Conservation (phyloP, 30 jellyfish, hydroid and myxozoan genomes). For the Sanderia malayensis region DNA sequence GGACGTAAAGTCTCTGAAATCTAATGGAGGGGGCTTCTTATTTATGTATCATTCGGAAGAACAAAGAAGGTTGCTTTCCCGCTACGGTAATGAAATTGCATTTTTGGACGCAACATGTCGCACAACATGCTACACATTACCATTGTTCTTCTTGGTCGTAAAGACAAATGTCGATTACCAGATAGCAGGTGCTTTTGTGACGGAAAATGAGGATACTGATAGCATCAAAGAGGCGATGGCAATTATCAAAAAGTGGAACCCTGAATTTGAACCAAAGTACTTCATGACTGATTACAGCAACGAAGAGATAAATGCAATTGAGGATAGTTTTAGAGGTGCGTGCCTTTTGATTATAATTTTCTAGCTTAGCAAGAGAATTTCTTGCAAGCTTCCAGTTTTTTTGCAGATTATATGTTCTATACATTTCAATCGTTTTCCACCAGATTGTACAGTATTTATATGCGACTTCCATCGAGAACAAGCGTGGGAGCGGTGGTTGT, state of each 20-base stretch:
- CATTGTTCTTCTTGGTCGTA: constrained; percentile 70
- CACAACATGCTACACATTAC: constrained; percentile 70
- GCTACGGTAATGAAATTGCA: constrained; percentile 63
- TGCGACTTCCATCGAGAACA: no score
- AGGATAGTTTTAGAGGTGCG: no score
- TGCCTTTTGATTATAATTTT: no score
- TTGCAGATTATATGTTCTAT: no score
- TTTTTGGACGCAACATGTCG: constrained; percentile 73
- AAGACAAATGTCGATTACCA: constrained; percentile 80
- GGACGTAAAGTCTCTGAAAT: background rate
- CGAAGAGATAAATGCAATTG: constrained; percentile 67
- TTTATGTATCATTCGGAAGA: constrained; percentile 70
- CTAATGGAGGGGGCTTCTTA: constrained; percentile 11
- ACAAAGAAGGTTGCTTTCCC: constrained; percentile 52
- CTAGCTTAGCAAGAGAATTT: no score
- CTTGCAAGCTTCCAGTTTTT: no score
- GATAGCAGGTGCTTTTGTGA: constrained; percentile 60
- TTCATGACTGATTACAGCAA: constrained; percentile 57
- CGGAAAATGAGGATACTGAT: constrained; percentile 44
- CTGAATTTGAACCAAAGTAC: constrained; percentile 54
- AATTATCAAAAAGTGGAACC: constrained; percentile 69
- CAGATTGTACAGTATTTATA: no score
- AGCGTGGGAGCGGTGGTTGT: no score
- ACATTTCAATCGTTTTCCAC: no score
- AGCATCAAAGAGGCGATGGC: constrained; percentile 53